Evolutionary conservation across 2,797 vertebrate genomes (phyloP).

Genomic region (Poeciliopsis paucimaculata): DNA sequence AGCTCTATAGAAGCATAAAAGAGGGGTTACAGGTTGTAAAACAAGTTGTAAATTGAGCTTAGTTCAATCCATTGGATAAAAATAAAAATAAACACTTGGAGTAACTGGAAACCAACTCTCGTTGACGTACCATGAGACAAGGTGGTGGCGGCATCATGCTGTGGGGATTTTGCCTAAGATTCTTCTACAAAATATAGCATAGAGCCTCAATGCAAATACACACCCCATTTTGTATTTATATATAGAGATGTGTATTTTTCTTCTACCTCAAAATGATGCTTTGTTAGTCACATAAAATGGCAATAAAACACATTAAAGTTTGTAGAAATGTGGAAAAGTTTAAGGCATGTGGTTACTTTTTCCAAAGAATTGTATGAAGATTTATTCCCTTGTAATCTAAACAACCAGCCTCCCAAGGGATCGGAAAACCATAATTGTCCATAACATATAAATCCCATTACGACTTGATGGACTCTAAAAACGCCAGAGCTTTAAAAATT

Average conservation of each 20-base stretch:
- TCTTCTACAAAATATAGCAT: background rate
- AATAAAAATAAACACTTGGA: background rate
- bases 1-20: background rate
- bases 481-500: conserved; percentile 52
- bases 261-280: background rate
- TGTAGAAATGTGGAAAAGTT: background rate
- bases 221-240: background rate
- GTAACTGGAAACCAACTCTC: background rate
- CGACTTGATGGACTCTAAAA: conserved; percentile 36
- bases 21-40: background rate
- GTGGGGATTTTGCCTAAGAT: background rate
- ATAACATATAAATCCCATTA: conserved; percentile 52
- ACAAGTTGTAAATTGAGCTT: background rate
- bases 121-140: background rate
- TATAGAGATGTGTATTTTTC: background rate
- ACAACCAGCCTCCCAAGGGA: conserved; percentile 52
- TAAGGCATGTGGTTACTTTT: background rate
- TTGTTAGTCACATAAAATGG: background rate
- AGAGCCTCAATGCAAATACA: background rate
- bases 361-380: background rate
- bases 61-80: background rate
- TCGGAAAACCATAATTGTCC: conserved; percentile 36
- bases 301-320: background rate
- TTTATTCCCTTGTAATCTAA: conserved; percentile 35
- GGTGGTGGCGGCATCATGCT: background rate